Percentiles rank a stretch among this genome's conserved stretches.
phyloP scores from a whole-genome alignment of 2,797 vertebrate species.

The Nyctibius grandis region DNA sequence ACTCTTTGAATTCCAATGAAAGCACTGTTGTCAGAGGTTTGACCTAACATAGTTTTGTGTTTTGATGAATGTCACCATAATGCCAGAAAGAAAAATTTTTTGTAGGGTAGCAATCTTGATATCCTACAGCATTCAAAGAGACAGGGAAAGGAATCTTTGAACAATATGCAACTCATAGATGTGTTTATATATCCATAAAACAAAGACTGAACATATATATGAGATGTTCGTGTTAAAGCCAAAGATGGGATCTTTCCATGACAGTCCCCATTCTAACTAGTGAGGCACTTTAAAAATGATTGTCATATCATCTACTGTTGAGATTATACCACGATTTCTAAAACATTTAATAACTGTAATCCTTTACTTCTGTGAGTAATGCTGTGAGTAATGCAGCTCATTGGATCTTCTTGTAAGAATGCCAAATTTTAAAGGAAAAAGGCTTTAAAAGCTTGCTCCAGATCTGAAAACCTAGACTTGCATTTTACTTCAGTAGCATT shows the following conservation, averaged over 20 bases:
- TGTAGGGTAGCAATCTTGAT: not conserved
- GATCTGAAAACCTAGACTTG: not conserved
- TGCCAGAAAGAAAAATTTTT: not conserved
- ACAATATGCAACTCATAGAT: not conserved
- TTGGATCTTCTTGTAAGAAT: not conserved
- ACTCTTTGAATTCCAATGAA: constrained; percentile 52
- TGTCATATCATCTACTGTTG: not conserved
- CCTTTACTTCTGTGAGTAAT: not conserved
- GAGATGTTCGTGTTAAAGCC: not conserved
- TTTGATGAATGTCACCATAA: not conserved
- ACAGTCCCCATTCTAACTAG: not conserved
- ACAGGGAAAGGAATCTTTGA: not conserved
- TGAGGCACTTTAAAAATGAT: not conserved
- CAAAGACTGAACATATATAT: not conserved
- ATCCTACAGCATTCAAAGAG: not conserved
- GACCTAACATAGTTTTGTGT: not conserved
- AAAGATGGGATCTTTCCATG: not conserved
- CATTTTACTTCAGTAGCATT: not conserved
- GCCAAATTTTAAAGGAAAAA: not conserved
- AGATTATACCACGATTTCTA: not conserved
- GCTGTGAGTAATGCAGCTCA: not conserved
- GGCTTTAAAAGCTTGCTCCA: not conserved
- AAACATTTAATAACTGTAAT: not conserved
- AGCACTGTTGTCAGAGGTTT: constrained; percentile 23
- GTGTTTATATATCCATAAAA: not conserved